Evolutionary conservation across 1,140 invertebrate species (phyloP), one percentile per base, ranked within the genome.

Genomic region (Nasonia vitripennis): DNA sequence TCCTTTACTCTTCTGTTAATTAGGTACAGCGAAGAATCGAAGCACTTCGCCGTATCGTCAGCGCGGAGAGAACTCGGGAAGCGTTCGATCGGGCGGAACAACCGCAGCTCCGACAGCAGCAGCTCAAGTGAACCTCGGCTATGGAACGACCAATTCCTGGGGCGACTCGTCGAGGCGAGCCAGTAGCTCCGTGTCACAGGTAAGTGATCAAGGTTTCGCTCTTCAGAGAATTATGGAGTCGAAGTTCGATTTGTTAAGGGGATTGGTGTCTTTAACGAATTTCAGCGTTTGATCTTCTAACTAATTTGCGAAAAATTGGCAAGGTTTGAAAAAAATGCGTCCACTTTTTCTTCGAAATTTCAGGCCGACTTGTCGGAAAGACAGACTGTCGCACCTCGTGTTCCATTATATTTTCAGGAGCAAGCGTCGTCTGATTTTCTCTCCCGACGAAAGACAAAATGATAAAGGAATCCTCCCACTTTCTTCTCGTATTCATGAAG

Each of bases 141-240:
- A 94, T 87, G 93, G 92, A 81, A 91, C 92, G 82, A 93, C 92
- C 87, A 87, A 87, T 85, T 93, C 92, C 20, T 94, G 94, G 87
- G 94, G 94, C 10, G 95, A 95, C 45, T 96, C 95, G 2, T 96
- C 95, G 2, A 93, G 96, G 83, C 90, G 96, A 87, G 95, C 95
- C 31, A 96, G 95, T 86, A 96, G 95, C 90, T 96, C 95, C 7
- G 95, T 96, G 10, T 96, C 96, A 87, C 96, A 96, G 94, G 95
- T 96, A 89, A 73, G 75, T 75, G 79, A 71, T 79, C 4, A 68
- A 67, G 2, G 11, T n/a, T 68, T 67, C 17, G 10, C 17, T 7
- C 31, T 6, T 62, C 20, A 4, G 55, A 62, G 20, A 62, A 62
- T 62, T 62, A n/a, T 62, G 55, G 55, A 0, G 55, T 62, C 55